These are phyloP conservation scores for Callinectes sapidus DNA, from an alignment of 2,888 invertebrate species.

Conservation along the genomic window DNA sequence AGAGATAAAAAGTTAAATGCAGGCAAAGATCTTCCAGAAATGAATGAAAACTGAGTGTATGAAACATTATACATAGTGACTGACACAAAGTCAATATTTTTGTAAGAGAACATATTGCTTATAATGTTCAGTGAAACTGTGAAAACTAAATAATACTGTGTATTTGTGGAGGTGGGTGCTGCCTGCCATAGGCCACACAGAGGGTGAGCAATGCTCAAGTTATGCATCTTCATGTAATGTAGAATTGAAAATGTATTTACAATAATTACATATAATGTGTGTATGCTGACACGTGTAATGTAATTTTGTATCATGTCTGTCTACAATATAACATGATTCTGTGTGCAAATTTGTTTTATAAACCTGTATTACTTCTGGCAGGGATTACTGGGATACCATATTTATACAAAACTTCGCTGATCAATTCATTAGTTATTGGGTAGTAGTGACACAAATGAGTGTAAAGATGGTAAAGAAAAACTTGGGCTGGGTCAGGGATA, in stretches of 20 bases:
- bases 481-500: too few species aligned
- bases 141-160: slow-evolving; percentile 9
- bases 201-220: slow-evolving; percentile 34
- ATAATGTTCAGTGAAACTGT: slow-evolving; percentile 37
- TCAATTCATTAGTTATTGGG: too few species aligned
- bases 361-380: neutral
- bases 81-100: slow-evolving; percentile 53
- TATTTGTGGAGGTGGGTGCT: slow-evolving; percentile 26
- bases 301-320: slow-evolving; percentile 67
- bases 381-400: neutral
- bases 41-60: slow-evolving; percentile 51
- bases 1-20: slow-evolving; percentile 47
- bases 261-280: slow-evolving; percentile 40
- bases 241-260: slow-evolving; percentile 8
- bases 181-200: neutral
- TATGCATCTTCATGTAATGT: slow-evolving; percentile 40
- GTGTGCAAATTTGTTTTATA: slow-evolving; percentile 45
- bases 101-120: slow-evolving; percentile 43
- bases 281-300: slow-evolving; percentile 60
- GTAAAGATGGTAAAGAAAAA: too few species aligned
- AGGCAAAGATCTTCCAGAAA: slow-evolving; percentile 61
- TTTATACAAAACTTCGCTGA: too few species aligned
- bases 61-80: slow-evolving; percentile 43
- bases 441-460: too few species aligned
- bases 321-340: slow-evolving; percentile 66